Percentiles rank a stretch among this genome's conserved stretches.
phyloP scores from a whole-genome alignment of 1,140 invertebrate genomes.

The Leptinotarsa defecta region DNA sequence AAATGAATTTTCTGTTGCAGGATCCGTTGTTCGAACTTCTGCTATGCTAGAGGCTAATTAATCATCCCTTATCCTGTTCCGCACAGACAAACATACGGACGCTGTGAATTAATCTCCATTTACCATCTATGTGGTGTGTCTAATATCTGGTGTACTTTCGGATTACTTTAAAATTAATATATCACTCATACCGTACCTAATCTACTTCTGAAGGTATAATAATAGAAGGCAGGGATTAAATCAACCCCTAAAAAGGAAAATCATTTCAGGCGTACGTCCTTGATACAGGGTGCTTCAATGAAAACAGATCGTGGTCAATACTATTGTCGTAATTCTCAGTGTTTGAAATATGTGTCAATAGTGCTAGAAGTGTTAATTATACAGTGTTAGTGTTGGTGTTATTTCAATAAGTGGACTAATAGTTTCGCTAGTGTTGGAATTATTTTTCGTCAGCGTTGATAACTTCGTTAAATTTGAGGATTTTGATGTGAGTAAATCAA shows the following conservation, averaged over 20 bases:
- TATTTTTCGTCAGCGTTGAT: not conserved
- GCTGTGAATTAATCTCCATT: not conserved
- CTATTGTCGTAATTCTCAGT: not conserved
- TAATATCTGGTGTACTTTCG: conserved; percentile 1
- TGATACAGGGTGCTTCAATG: not conserved
- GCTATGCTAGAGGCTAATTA: not conserved
- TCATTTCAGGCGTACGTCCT: not conserved
- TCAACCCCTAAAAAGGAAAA: not conserved
- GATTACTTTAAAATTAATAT: not conserved
- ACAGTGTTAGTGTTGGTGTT: not conserved
- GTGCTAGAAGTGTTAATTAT: not conserved
- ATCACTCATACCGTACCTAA: not conserved
- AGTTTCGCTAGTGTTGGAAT: not conserved
- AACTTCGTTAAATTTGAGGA: not conserved
- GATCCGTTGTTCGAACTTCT: not conserved
- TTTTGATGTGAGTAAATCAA: too few species aligned
- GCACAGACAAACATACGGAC: not conserved
- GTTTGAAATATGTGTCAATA: not conserved
- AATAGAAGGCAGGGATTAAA: not conserved
- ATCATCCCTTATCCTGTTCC: conserved; percentile 5
- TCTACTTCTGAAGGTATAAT: not conserved
- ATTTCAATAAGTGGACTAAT: not conserved
- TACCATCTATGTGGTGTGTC: not conserved
- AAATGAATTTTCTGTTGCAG: not conserved
- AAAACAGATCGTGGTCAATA: too few species aligned